Evolutionary conservation across 2,888 invertebrate species (phyloP).

Genomic region (Chelonus formosanus): DNA sequence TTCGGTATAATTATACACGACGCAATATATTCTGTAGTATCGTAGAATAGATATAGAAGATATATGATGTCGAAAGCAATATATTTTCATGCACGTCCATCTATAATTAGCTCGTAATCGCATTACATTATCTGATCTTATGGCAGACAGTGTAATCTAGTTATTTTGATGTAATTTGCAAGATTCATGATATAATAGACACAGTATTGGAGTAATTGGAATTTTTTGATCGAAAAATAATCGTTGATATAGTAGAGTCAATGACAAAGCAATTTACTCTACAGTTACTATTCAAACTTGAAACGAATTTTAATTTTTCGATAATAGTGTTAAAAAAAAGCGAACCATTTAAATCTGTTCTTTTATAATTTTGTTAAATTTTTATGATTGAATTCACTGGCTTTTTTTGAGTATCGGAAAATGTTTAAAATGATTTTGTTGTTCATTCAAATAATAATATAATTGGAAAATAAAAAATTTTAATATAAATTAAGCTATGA

Average conservation of each 20-base stretch:
- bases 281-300: neutral
- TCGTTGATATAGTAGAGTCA: neutral
- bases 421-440: too few relatives aligned
- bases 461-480: too few relatives aligned
- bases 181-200: neutral
- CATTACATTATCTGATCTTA: constrained; percentile 3
- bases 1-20: too few relatives aligned
- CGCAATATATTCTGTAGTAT: too few relatives aligned
- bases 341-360: neutral
- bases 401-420: too few relatives aligned
- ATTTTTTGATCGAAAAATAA: neutral
- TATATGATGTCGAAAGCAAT: neutral
- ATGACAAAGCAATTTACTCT: constrained; percentile 15
- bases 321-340: constrained; percentile 23
- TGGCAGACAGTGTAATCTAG: neutral
- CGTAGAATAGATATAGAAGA: too few relatives aligned
- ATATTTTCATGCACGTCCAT: constrained; percentile 7
- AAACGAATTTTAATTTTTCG: constrained; percentile 31
- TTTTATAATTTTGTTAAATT: neutral
- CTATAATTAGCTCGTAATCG: constrained; percentile 9
- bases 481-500: too few relatives aligned
- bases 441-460: too few relatives aligned
- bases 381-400: too few relatives aligned
- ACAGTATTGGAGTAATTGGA: neutral
- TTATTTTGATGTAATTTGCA: neutral